phyloP scores from a whole-genome alignment of 2,888 invertebrate genomes.

The Petrolisthes cinctipes region DNA sequence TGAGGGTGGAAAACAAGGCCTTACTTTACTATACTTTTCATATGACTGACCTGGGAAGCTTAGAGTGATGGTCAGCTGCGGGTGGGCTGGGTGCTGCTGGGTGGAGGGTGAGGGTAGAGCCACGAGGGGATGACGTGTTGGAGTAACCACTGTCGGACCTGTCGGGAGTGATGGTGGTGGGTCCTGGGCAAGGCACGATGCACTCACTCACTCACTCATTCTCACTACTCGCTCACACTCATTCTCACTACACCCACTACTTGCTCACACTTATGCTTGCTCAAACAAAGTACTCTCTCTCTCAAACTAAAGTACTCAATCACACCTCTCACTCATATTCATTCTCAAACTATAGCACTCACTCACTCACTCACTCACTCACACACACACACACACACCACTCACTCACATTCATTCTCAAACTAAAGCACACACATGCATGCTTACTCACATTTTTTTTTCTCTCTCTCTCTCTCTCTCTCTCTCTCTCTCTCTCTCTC shows the following conservation, averaged over 20 bases:
- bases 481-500: constrained; percentile 1
- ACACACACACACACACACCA: no score
- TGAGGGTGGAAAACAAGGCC: constrained; percentile 7
- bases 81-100: constrained; percentile 57
- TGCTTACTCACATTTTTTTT: neutral
- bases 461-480: neutral
- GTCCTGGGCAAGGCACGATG: constrained; percentile 23
- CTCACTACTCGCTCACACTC: neutral
- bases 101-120: constrained; percentile 60
- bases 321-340: neutral
- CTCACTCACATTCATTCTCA: neutral
- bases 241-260: neutral
- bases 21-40: no score
- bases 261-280: neutral
- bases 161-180: constrained; percentile 61
- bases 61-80: constrained; percentile 43
- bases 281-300: no score
- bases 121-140: constrained; percentile 63
- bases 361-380: neutral
- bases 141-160: constrained; percentile 65
- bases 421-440: neutral
- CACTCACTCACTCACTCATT: neutral
- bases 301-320: neutral
- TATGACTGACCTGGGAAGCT: constrained; percentile 50
- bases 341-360: neutral